A percentile compares a stretch with the other conserved stretches of the same genome.
phyloP scores from a whole-genome alignment of 2,888 invertebrate species.

The Sialis lutaria region DNA sequence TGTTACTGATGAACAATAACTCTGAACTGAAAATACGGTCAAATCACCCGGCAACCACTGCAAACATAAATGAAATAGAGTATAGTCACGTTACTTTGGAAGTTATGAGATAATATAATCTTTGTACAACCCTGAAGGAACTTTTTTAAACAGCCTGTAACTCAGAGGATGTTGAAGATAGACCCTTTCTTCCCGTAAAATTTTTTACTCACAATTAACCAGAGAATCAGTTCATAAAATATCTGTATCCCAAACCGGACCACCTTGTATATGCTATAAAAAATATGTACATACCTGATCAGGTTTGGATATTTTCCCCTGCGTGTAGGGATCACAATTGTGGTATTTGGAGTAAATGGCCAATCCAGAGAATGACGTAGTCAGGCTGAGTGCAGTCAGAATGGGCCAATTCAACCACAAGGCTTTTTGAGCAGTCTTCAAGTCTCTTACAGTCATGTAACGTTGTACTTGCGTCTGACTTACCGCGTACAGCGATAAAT shows the following conservation, averaged over 20 bases:
- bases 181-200: too few relatives aligned
- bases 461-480: slow-evolving; percentile 75
- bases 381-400: slow-evolving; percentile 49
- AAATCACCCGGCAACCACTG: too few relatives aligned
- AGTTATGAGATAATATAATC: neutral
- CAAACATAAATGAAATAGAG: too few relatives aligned
- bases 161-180: too few relatives aligned
- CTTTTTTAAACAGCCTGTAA: too few relatives aligned
- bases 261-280: neutral
- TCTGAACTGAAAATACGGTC: too few relatives aligned
- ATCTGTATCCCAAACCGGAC: too few relatives aligned
- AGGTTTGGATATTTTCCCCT: slow-evolving; percentile 38
- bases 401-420: slow-evolving; percentile 73
- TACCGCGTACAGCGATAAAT: slow-evolving; percentile 66
- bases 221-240: too few relatives aligned
- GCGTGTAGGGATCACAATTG: slow-evolving; percentile 60
- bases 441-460: slow-evolving; percentile 47
- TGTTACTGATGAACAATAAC: too few relatives aligned
- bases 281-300: slow-evolving; percentile 37
- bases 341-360: slow-evolving; percentile 72
- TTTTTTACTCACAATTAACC: too few relatives aligned
- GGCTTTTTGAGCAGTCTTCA: slow-evolving; percentile 51
- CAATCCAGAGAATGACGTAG: slow-evolving; percentile 53
- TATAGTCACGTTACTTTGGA: too few relatives aligned
- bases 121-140: neutral